Base-by-base conservation (phyloP, 2,113 vertebrate species). In the Oncorhynchus kisutch region DNA sequence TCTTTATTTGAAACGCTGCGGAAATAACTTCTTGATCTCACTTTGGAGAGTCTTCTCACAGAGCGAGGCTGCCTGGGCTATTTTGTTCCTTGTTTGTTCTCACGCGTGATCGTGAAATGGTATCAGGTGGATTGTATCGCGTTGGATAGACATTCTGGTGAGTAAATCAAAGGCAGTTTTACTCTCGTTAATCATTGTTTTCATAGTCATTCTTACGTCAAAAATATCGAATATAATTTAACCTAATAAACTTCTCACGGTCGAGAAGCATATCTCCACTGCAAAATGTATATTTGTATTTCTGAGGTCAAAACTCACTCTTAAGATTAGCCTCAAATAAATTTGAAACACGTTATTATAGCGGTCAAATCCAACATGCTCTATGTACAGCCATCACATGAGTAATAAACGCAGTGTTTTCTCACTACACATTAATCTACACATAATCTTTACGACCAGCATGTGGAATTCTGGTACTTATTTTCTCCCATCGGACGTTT, bases 121-220 rank as follows among this genome's bases (percentile, higher is more conserved):
- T 64, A 81, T 87, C 85, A 86, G 80, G 83, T 85, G 89, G 82
- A 87, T 80, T 59, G 69, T 59, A 18, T 18, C 24, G 68, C 45
- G 70, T 27, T 39, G 72, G 57, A 51, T 59, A 13, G 20, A 75
- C 29, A 1, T 25, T 67, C 2, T 18, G 34, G 85, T 88, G 78
- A 88, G 88, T 87, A 60, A 6, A 2, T 3, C 22, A 20, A 13
- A 57, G 24, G 3, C 20, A n/a, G 65, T 31, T 67, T 11, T 27
- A 22, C 65, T 14, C 25, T 7, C 7, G 20, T 25, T 22, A 25
- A 6, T 18, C 14, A 64, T n/a, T 67, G 22, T 31, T 67, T 27
- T 29, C n/a, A 67, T 14, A 5, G 65, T 67, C 13, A 5, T 66
- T 14, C 59, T 66, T 64, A 64, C 60, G 2, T n/a, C 8, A 22